Conservation (phyloP, 2,888 invertebrate species). For the Resseliella maxima region DNA sequence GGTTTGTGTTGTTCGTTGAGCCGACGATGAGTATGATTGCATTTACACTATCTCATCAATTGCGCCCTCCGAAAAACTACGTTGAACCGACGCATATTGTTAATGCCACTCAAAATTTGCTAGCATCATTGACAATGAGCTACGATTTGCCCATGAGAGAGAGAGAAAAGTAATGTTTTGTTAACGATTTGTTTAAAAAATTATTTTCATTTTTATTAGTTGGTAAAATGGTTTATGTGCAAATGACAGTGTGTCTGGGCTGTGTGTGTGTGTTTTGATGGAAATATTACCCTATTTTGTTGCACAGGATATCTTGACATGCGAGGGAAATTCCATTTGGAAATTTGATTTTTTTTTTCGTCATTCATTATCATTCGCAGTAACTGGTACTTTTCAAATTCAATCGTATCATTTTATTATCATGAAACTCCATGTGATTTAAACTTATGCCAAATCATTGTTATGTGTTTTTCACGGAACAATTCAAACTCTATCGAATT, state of each 20-base stretch:
- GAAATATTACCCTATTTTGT: not conserved
- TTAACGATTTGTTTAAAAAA: slow-evolving; percentile 55
- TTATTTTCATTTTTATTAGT: slow-evolving; percentile 47
- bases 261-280: not conserved
- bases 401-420: not conserved
- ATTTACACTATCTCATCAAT: slow-evolving; percentile 41
- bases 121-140: not conserved
- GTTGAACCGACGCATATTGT: not conserved
- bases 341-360: not conserved
- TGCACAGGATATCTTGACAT: not conserved
- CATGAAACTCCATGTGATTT: not conserved
- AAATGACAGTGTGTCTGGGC: slow-evolving; percentile 13
- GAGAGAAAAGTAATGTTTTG: slow-evolving; percentile 8
- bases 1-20: slow-evolving; percentile 14
- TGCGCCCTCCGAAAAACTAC: not conserved
- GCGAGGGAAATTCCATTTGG: not conserved
- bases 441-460: not conserved
- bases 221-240: slow-evolving; percentile 7
- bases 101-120: slow-evolving; percentile 1
- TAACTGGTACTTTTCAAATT: not conserved
- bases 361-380: not conserved
- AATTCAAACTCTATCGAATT: no score
- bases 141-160: not conserved
- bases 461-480: not conserved
- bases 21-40: slow-evolving; percentile 10